Conservation (phyloP, 2,113 vertebrate genomes). For the Gymnocephalus cernua region DNA sequence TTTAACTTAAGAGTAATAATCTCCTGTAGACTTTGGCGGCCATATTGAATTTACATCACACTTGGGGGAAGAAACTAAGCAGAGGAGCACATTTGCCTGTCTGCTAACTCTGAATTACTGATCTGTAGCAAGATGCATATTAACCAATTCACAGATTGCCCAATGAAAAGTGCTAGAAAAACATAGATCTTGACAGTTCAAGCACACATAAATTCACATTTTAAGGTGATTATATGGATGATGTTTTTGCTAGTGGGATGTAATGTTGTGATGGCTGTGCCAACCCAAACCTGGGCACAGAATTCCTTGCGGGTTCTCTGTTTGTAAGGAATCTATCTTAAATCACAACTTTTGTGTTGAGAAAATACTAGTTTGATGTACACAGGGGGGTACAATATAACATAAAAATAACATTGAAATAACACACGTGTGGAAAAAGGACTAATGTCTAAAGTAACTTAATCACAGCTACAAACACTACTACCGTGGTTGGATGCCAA, state of each 20-base stretch:
- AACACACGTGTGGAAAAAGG: background rate
- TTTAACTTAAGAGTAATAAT: slow-evolving; percentile 72
- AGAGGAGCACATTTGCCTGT: slow-evolving; percentile 46
- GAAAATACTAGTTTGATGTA: background rate
- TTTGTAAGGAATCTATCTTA: background rate
- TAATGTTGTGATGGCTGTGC: slow-evolving; percentile 6
- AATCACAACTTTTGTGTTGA: background rate
- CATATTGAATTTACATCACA: slow-evolving; percentile 62
- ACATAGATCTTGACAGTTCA: slow-evolving; percentile 15
- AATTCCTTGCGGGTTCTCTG: background rate
- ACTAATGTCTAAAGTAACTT: background rate
- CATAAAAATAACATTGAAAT: no score
- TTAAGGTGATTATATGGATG: background rate
- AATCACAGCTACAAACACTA: background rate
- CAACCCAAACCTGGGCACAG: slow-evolving; percentile 10
- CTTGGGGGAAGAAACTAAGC: slow-evolving; percentile 53
- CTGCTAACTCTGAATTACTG: slow-evolving; percentile 42
- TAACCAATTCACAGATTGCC: slow-evolving; percentile 34
- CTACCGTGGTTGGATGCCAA: background rate
- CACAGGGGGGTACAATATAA: background rate
- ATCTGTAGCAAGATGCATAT: slow-evolving; percentile 39
- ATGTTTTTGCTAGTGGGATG: slow-evolving; percentile 1
- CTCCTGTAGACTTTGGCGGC: slow-evolving; percentile 61
- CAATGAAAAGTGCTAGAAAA: slow-evolving; percentile 19
- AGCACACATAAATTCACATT: background rate